A percentile compares a stretch with the other conserved stretches of the same genome.
Conservation (phyloP, 2,797 vertebrate genomes). For the Aphelocoma californica region DNA sequence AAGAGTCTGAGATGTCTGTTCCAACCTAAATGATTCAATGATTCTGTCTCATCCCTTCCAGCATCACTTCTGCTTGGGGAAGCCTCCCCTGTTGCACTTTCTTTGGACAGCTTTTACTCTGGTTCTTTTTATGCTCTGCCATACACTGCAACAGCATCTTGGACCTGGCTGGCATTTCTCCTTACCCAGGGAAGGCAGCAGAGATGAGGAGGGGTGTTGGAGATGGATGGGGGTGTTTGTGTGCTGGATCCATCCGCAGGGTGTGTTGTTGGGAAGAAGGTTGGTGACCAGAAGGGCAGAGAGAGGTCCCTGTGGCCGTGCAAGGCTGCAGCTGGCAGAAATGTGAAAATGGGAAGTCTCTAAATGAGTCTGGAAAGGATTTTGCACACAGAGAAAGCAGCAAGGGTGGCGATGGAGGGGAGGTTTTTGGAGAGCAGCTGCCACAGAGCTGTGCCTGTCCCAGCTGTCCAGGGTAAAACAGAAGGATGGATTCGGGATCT, state of each 20-base stretch:
- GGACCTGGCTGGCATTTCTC: background rate
- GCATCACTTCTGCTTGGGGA: background rate
- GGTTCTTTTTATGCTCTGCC: background rate
- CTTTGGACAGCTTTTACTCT: background rate
- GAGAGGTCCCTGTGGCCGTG: background rate
- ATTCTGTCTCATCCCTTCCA: background rate
- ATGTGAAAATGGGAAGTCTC: background rate
- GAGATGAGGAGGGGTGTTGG: background rate
- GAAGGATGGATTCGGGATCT: background rate
- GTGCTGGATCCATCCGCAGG: background rate
- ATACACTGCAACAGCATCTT: background rate
- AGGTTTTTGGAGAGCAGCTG: background rate
- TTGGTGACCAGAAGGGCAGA: background rate
- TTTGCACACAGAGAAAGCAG: background rate
- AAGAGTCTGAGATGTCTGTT: background rate
- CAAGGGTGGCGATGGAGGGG: accelerated
- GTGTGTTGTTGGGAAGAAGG: background rate
- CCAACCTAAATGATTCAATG: background rate
- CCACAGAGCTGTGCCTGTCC: background rate
- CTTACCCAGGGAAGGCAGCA: background rate
- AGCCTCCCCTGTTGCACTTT: background rate
- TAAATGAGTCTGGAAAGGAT: background rate
- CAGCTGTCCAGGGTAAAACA: background rate
- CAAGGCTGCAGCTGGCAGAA: background rate
- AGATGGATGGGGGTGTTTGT: background rate